Conservation (phyloP, 2,797 vertebrate genomes). For the Hyperoplus lanceolatus region DNA sequence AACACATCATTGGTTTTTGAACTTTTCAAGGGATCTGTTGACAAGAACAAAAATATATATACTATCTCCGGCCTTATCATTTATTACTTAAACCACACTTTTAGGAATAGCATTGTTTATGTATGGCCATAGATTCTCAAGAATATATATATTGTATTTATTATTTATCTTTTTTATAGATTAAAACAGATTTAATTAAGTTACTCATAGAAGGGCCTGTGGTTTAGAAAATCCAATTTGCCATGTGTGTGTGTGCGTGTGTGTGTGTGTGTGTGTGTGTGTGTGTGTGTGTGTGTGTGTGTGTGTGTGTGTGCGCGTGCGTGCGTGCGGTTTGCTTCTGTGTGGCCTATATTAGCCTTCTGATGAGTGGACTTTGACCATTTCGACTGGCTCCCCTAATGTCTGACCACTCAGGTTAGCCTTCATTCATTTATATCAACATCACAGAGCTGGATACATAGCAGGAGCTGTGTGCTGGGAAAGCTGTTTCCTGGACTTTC, state of each 20-base stretch:
- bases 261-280: no score
- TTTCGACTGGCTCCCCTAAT: slow-evolving; percentile 47
- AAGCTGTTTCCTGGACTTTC: neutral
- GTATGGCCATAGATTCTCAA: neutral
- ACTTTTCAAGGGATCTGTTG: neutral
- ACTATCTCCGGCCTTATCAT: neutral
- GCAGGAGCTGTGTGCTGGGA: neutral
- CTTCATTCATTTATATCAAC: slow-evolving; percentile 27
- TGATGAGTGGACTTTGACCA: slow-evolving; percentile 60
- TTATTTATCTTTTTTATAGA: neutral
- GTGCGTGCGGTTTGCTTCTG: slow-evolving; percentile 36
- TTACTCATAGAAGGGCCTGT: neutral
- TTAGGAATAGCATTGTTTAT: neutral
- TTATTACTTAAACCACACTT: neutral
- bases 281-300: no score
- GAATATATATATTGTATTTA: neutral
- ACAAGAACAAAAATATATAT: neutral
- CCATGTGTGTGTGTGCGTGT: neutral
- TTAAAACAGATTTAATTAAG: neutral
- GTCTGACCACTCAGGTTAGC: slow-evolving; percentile 37
- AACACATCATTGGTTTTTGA: neutral
- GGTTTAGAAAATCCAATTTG: neutral
- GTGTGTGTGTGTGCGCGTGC: neutral
- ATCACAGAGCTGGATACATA: neutral
- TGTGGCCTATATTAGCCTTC: slow-evolving; percentile 51